Conservation (phyloP, 2,113 vertebrate species). For the Colius striatus region DNA sequence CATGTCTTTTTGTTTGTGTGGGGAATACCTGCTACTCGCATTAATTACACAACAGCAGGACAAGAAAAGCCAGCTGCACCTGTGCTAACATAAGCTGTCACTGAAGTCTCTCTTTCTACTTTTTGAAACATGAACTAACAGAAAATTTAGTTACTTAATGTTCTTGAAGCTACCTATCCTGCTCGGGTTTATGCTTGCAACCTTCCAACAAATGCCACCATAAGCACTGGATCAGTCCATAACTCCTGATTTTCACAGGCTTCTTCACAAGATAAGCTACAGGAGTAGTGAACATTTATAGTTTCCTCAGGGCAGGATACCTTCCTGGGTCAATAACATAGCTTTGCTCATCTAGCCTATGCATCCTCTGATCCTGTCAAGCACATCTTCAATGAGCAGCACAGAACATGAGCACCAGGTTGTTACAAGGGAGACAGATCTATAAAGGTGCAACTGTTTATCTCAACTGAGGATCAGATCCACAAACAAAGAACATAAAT, state of each 20-base stretch:
- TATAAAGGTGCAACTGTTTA: background rate
- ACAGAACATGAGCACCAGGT: background rate
- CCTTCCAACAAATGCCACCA: background rate
- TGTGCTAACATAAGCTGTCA: background rate
- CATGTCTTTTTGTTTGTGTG: accelerated
- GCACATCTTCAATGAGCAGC: background rate
- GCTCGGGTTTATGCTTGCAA: background rate
- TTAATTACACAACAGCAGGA: background rate
- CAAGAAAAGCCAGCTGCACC: background rate
- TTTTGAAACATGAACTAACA: background rate
- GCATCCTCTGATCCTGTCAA: background rate
- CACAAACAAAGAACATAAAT: background rate
- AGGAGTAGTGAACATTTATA: background rate
- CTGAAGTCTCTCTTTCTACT: background rate
- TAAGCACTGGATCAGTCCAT: accelerated
- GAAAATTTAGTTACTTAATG: background rate
- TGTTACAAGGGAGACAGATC: background rate
- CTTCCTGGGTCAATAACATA: background rate
- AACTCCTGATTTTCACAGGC: background rate
- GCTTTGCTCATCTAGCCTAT: background rate
- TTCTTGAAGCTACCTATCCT: background rate
- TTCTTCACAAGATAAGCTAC: background rate
- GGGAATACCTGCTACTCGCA: background rate
- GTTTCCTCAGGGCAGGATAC: background rate
- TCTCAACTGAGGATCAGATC: background rate